Evolutionary conservation across 2,888 invertebrate genomes (phyloP), one percentile per base, ranked within the genome.

Genomic region (Trichogramma dendrolimi): DNA sequence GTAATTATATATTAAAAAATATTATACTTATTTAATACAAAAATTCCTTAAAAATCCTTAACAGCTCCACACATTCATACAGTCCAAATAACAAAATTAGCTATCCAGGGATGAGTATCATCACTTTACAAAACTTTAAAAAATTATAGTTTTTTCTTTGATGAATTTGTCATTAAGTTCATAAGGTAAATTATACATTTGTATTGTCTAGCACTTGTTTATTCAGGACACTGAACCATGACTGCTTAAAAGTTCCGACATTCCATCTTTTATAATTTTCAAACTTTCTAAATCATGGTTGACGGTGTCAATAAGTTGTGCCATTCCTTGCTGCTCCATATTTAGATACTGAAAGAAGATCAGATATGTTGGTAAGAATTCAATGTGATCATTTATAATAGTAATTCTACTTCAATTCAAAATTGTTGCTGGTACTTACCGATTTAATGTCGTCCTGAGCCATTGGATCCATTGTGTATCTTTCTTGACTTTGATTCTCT

Each of bases 251-350:
- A 79, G 72, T 61, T 87, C 85, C 2, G 86, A 82, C 86, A 91
- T 86, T 42, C 90, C 91, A 62, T 89, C 89, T n/a, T 87, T 84
- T 66, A 94, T 91, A 43, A 87, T 86, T 75, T 89, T 87, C 62
- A 95, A 81, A 40, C 91, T 88, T 58, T 88, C 86, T 65, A 91
- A 77, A 77, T 96, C 95, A 56, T 87, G 85, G 68, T 91, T 90
- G 41, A 94, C 88, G 0, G 93, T 91, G 61, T 89, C 87, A 66
- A 94, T 87, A 27, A 96, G 81, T 72, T 94, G 91, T 41, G 89
- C 86, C 82, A 96, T 90, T 0, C 95, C 95, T 65, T 89, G 88
- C 75, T 96, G 96, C 74, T 96, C 92, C 81, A 94, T 86, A 53
- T 85, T 84, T 61, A 96, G 80, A 79, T 94, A 92, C 81, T 92